Percentiles rank a stretch among this genome's conserved stretches.
Conservation (phyloP, 1,140 invertebrate genomes). For the Solen grandis region DNA sequence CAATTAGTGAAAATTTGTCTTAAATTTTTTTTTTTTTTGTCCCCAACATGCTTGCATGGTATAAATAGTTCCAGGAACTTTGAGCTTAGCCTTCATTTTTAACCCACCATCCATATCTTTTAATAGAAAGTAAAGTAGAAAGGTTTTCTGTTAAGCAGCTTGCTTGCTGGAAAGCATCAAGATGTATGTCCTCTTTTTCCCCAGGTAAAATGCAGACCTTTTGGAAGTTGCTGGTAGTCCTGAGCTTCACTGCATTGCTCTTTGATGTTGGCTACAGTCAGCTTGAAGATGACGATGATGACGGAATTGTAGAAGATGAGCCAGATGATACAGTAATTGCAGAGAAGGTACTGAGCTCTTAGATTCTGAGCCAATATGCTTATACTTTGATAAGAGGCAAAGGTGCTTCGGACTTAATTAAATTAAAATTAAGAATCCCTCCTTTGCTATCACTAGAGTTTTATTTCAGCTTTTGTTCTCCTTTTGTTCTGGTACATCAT, state of each 20-base stretch:
- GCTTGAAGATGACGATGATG: conserved; percentile 34
- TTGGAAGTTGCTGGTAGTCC: conserved; percentile 8
- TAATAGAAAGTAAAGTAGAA: neutral
- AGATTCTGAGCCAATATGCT: too few species aligned
- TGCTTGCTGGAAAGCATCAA: neutral
- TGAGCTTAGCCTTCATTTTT: neutral
- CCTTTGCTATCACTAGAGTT: too few species aligned
- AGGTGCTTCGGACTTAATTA: too few species aligned
- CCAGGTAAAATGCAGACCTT: neutral
- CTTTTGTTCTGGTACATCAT: too few species aligned
- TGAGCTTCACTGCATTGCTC: neutral
- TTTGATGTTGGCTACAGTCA: neutral
- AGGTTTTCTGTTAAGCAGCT: neutral
- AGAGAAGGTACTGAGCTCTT: conserved; percentile 5
- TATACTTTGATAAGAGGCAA: too few species aligned
- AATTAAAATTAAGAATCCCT: too few species aligned
- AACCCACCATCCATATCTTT: neutral
- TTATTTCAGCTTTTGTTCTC: too few species aligned
- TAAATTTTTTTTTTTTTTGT: too few species aligned
- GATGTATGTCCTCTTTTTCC: neutral
- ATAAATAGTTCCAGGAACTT: neutral
- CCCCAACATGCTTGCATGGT: neutral
- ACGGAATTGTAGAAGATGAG: conserved; percentile 3
- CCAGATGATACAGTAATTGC: conserved; percentile 3
- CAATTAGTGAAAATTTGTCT: too few species aligned